Conservation (phyloP, 2,888 invertebrate species). For the Sclerodermus sp. region DNA sequence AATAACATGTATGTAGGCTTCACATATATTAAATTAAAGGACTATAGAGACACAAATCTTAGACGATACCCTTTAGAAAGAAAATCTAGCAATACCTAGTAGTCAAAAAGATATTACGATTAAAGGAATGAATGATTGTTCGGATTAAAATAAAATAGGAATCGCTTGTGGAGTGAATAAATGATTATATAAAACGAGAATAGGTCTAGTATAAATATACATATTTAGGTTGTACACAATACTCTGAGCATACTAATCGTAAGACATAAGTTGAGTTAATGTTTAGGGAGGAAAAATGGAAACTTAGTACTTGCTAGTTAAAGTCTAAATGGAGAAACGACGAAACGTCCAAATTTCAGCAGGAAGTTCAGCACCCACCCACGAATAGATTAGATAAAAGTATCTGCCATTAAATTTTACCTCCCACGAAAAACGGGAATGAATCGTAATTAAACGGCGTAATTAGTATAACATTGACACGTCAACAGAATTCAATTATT, state of each 20-base stretch:
- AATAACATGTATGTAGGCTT: slow-evolving; percentile 23
- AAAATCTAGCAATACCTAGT: slow-evolving; percentile 37
- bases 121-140: background rate
- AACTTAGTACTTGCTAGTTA: background rate
- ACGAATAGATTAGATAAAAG: no score
- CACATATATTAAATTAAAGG: slow-evolving; percentile 10
- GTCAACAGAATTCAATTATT: no score
- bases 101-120: background rate
- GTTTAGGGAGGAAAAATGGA: slow-evolving; percentile 16
- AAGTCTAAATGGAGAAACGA: background rate
- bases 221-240: slow-evolving; percentile 48
- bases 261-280: slow-evolving; percentile 35
- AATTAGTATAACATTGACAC: no score
- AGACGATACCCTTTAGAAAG: slow-evolving; percentile 27
- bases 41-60: slow-evolving; percentile 17
- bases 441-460: no score
- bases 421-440: no score
- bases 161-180: no score
- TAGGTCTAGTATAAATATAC: no score
- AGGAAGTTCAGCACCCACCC: no score
- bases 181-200: no score
- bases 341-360: no score
- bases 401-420: no score
- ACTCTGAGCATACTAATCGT: slow-evolving; percentile 53
- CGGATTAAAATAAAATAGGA: background rate